A percentile compares a stretch with the other conserved stretches of the same genome.
Conservation (phyloP, 53 echinoderm and acorn worm species). For the Holothuria scabra region DNA sequence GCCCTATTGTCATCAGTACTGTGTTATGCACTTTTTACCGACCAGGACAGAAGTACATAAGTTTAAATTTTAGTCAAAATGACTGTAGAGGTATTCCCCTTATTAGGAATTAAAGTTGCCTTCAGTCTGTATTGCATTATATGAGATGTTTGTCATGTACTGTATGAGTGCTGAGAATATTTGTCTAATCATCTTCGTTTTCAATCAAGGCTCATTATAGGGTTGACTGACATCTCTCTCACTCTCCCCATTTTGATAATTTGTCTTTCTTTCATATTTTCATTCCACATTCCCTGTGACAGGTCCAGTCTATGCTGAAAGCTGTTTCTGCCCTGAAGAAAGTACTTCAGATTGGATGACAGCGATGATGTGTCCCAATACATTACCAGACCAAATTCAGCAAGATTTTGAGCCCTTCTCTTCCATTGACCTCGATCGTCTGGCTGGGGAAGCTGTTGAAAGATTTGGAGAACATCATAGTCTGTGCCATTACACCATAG, state of each 20-base stretch:
- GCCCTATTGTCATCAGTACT: no score
- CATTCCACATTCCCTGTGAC: neutral
- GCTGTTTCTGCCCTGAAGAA: slow-evolving; percentile 80
- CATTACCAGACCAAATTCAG: slow-evolving; percentile 74
- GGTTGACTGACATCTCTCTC: no score
- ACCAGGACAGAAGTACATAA: no score
- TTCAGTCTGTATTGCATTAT: no score
- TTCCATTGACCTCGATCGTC: slow-evolving; percentile 67
- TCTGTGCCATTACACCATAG: slow-evolving; percentile 88
- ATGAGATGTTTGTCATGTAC: no score
- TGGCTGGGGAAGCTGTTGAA: slow-evolving; percentile 64
- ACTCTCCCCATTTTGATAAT: neutral
- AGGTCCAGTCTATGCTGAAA: slow-evolving; percentile 91
- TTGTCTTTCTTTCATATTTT: neutral
- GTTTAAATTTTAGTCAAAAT: no score
- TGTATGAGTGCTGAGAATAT: no score
- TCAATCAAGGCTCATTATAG: no score
- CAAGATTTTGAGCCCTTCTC: slow-evolving; percentile 81
- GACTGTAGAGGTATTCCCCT: no score
- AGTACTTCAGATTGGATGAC: slow-evolving; percentile 63
- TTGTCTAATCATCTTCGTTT: no score
- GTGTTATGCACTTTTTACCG: no score
- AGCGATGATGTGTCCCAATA: slow-evolving; percentile 67
- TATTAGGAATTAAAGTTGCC: no score
- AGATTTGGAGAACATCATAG: slow-evolving; percentile 87